phyloP scores from a whole-genome alignment of 2,113 vertebrate species.

The Saccopteryx leptura region DNA sequence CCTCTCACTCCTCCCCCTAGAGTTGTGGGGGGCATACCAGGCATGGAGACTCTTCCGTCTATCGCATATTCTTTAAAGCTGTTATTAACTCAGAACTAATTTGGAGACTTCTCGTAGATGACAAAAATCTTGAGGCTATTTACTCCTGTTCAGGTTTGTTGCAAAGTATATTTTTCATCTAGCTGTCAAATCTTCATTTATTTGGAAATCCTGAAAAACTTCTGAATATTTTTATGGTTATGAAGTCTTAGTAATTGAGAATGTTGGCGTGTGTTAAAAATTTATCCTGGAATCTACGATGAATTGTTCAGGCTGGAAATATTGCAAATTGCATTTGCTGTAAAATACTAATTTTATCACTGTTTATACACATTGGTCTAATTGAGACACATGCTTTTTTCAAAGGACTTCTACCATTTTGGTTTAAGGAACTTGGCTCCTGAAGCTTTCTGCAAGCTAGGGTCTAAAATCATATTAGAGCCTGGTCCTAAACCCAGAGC shows the following conservation, averaged over 20 bases:
- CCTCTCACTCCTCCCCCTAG: background rate
- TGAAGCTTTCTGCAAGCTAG: background rate
- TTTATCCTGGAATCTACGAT: background rate
- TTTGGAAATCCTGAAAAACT: constrained; percentile 38
- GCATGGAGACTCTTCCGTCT: background rate
- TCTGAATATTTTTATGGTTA: constrained; percentile 45
- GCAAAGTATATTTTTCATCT: constrained; percentile 32
- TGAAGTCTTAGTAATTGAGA: constrained; percentile 40
- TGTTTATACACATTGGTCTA: constrained; percentile 16
- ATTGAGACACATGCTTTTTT: background rate
- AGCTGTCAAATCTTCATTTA: constrained; percentile 19
- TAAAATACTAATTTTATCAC: constrained; percentile 43
- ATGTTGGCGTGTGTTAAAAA: constrained; percentile 46
- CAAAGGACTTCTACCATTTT: background rate
- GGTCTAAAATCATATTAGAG: background rate
- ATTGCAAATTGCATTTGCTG: constrained; percentile 28
- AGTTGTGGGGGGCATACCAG: accelerated
- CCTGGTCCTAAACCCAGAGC: background rate
- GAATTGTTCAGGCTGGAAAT: constrained; percentile 34
- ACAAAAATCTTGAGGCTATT: constrained; percentile 3
- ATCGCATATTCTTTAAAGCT: background rate
- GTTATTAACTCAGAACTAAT: background rate
- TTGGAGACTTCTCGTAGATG: background rate
- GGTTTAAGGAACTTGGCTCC: background rate
- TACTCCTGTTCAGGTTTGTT: background rate